Base-by-base conservation (phyloP, 2,797 vertebrate genomes). In the Sardinella longiceps region DNA sequence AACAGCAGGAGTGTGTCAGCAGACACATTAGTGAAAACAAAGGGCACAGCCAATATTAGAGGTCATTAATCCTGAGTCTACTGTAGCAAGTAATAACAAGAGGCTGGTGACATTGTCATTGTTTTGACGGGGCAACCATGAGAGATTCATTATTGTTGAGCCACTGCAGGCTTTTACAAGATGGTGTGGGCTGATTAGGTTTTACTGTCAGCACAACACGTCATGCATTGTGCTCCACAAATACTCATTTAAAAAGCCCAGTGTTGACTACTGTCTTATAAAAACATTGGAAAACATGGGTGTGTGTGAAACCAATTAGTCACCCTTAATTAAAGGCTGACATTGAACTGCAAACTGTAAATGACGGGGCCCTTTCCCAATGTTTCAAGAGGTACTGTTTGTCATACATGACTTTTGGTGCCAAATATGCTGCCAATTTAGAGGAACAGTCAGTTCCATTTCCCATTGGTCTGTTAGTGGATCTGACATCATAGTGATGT, bases 301-400 rank as follows among this genome's bases (percentile, higher is more conserved):
- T 80, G 81, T 60, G 80, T 83, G 80, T 39, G 70, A 85, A 85
- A 66, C 51, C 37, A 56, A 74, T 81, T 80, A 81, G 23, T 81
- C 81, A 82, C 53, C 84, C 83, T 84, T 83, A 82, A 85, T 85
- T 46, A 82, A 84, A 82, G 43, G 48, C 30, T 74, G n/a, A 60
- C 45, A 77, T 37, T 46, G 63, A 53, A 60, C 58, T 43, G 23
- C 63, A 80, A 81, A 84, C 33, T 39, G 33, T 74, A 37, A 39
- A 20, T 7, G 33, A 14, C 23, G 48, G 46, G 39, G 7, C 56
- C 14, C 11, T 66, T 48, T 39, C 5, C 39, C 48, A 39, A 5
- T 46, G 28, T 5, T 58, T 33, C 23, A 7, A 48, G 66, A 58
- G 86, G 23, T 2, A 30, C 46, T 80, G 28, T 82, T 39, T 39